A percentile compares a stretch with the other conserved stretches of the same genome.
phyloP scores from a whole-genome alignment of 2,797 vertebrate species.

The Lateolabrax maculatus region DNA sequence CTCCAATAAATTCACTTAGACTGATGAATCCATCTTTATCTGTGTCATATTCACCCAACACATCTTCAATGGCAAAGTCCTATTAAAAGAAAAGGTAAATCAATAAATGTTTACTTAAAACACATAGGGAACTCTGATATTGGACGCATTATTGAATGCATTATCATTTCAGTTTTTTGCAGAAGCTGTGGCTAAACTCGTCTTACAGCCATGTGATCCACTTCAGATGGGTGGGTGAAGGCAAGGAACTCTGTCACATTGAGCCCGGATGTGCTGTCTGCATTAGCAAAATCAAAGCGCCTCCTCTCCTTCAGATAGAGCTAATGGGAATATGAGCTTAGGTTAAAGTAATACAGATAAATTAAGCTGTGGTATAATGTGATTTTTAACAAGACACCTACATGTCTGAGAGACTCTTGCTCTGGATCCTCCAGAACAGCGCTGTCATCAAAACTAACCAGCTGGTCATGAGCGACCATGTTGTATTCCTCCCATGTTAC shows the following conservation, averaged over 20 bases:
- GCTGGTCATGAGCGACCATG: constrained; percentile 89
- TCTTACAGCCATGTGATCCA: constrained; percentile 95
- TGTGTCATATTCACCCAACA: constrained; percentile 93
- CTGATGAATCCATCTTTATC: constrained; percentile 93
- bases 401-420: constrained; percentile 93
- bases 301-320: constrained; percentile 95
- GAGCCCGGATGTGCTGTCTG: constrained; percentile 86
- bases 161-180: constrained; percentile 29
- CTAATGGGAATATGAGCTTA: constrained; percentile 76
- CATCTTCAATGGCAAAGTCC: constrained; percentile 96
- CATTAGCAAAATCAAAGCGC: constrained; percentile 92
- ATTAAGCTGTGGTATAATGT: background rate
- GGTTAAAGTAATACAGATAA: constrained; percentile 8
- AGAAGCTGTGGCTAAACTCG: background rate
- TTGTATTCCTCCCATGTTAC: constrained; percentile 97
- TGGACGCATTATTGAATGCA: background rate
- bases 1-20: constrained; percentile 94
- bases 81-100: constrained; percentile 32
- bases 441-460: constrained; percentile 88
- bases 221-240: constrained; percentile 96
- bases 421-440: constrained; percentile 89
- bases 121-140: background rate
- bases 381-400: constrained; percentile 67
- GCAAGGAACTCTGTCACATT: constrained; percentile 93
- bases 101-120: background rate